A percentile compares a stretch with the other conserved stretches of the same genome.
phyloP scores from a whole-genome alignment of 23 tunicate species.

The Ciona savignyi region DNA sequence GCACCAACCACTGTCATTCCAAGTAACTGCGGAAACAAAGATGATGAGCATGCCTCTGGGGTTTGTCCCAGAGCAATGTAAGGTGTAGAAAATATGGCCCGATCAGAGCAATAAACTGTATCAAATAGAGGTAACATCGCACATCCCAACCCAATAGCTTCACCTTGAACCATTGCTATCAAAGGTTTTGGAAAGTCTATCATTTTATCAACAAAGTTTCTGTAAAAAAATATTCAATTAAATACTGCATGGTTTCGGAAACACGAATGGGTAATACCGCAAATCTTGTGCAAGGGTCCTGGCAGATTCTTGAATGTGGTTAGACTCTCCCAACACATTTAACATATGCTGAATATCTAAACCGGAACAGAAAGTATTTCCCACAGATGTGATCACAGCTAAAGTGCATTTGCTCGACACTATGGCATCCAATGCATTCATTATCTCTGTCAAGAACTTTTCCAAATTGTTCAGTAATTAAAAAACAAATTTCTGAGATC shows the following conservation, averaged over 20 bases:
- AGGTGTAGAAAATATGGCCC: slow-evolving; percentile 67
- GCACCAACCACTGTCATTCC: slow-evolving; percentile 38
- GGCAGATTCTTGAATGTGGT: slow-evolving; percentile 7
- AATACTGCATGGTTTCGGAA: not conserved
- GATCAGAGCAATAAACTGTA: slow-evolving; percentile 74
- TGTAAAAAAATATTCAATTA: slow-evolving; percentile 25
- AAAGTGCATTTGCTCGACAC: slow-evolving; percentile 26
- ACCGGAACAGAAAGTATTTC: slow-evolving; percentile 58
- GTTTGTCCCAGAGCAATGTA: slow-evolving; percentile 65
- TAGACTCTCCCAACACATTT: slow-evolving; percentile 24
- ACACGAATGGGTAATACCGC: slow-evolving; percentile 10
- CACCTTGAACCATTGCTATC: slow-evolving; percentile 75
- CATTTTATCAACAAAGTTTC: slow-evolving; percentile 62
- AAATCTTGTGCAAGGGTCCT: slow-evolving; percentile 28
- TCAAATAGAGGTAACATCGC: slow-evolving; percentile 73
- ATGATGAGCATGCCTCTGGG: slow-evolving; percentile 76
- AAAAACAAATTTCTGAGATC: too few relatives aligned
- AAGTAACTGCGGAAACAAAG: slow-evolving; percentile 59
- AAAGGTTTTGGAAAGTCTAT: slow-evolving; percentile 63
- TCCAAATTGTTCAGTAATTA: too few relatives aligned
- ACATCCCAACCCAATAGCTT: slow-evolving; percentile 69
- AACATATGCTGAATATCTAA: slow-evolving; percentile 31
- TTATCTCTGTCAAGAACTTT: slow-evolving; percentile 57
- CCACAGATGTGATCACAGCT: slow-evolving; percentile 54
- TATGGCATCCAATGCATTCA: slow-evolving; percentile 55